Evolutionary conservation across 2,797 vertebrate species (phyloP).

Genomic region (Hippoglossus hippoglossus): DNA sequence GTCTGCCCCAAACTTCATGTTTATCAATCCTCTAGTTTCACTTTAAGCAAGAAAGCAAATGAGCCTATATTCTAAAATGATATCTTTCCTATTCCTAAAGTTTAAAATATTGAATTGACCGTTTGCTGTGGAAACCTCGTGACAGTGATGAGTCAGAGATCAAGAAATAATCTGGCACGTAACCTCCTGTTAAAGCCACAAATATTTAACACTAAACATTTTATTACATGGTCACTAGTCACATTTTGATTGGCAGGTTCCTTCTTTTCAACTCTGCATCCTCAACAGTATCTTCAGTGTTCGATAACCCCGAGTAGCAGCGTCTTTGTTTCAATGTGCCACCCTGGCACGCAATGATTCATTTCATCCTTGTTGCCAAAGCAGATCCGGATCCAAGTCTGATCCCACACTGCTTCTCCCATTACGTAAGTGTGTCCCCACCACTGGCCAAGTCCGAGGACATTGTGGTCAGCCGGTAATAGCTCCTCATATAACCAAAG

Average conservation of each 20-base stretch:
- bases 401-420: constrained; percentile 69
- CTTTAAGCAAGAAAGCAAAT: no score
- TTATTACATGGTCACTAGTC: not conserved
- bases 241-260: not conserved
- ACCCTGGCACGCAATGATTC: constrained; percentile 48
- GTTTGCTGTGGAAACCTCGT: not conserved
- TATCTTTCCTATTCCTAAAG: no score
- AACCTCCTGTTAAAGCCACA: not conserved
- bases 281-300: not conserved
- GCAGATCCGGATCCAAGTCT: constrained; percentile 53
- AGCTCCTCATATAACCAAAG: constrained; percentile 73
- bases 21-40: no score
- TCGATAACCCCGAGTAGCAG: constrained; percentile 3
- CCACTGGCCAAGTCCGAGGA: constrained; percentile 65
- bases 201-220: no score
- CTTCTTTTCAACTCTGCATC: constrained; percentile 1
- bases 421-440: constrained; percentile 74
- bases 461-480: constrained; percentile 72
- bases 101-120: not conserved
- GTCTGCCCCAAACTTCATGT: no score
- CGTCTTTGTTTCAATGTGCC: constrained; percentile 47
- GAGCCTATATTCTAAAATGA: no score
- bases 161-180: not conserved
- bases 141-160: not conserved
- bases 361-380: constrained; percentile 55